Evolutionary conservation across 2,113 vertebrate genomes (phyloP).

Genomic region (Cephalopterus ornatus): DNA sequence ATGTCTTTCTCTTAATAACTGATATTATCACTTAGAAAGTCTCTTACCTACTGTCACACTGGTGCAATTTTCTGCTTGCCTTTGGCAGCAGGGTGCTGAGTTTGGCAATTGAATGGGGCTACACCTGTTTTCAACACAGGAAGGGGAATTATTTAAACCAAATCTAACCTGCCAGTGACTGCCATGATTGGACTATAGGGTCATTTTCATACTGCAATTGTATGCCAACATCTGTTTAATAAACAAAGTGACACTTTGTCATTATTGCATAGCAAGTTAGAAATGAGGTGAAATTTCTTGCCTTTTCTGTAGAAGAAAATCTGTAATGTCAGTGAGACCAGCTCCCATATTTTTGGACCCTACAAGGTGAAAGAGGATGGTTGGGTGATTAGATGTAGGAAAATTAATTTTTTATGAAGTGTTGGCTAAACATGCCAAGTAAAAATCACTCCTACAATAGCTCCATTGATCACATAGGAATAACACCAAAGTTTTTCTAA

Average conservation of each 20-base stretch:
- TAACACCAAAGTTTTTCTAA: neutral
- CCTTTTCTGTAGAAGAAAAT: constrained; percentile 70
- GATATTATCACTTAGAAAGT: neutral
- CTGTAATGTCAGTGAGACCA: constrained; percentile 64
- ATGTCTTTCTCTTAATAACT: neutral
- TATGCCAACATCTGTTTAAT: constrained; percentile 52
- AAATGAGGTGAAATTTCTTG: constrained; percentile 78
- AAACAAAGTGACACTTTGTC: constrained; percentile 47
- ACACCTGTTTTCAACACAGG: neutral
- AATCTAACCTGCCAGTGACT: neutral
- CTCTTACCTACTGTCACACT: neutral
- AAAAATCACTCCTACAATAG: neutral
- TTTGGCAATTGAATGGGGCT: neutral
- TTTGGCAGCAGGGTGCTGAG: neutral
- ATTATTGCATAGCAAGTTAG: constrained; percentile 72
- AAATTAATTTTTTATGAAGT: constrained; percentile 12
- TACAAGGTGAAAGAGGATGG: constrained; percentile 1
- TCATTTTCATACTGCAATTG: neutral
- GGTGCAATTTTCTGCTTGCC: neutral
- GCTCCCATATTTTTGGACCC: constrained; percentile 11
- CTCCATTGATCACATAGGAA: neutral
- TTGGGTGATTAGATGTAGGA: neutral
- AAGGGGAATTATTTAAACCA: neutral
- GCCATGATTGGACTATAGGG: neutral
- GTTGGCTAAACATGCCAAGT: neutral